phyloP scores from a whole-genome alignment of 92 coral and sea anemone genomes.

The Siderastrea radians region DNA sequence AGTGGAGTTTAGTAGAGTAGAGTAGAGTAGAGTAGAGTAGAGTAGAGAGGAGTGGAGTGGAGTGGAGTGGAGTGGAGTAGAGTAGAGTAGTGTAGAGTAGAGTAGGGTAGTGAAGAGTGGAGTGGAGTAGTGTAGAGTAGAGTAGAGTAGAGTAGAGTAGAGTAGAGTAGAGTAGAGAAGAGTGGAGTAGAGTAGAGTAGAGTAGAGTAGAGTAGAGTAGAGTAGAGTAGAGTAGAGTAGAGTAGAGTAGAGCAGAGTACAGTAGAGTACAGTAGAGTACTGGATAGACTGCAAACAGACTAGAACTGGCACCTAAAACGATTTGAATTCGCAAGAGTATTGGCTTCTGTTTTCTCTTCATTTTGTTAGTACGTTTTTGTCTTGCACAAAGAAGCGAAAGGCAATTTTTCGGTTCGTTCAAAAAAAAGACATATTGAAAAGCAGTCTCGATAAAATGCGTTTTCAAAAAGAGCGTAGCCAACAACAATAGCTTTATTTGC shows the following conservation, averaged over 20 bases:
- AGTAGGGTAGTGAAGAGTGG: neutral
- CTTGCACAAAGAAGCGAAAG: too few species aligned
- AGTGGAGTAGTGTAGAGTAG: neutral
- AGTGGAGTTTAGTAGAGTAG: neutral
- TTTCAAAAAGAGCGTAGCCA: too few species aligned
- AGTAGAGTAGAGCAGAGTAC: neutral
- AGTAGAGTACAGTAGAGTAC: neutral
- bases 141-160: neutral
- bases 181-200: neutral
- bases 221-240: neutral
- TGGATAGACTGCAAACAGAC: too few species aligned
- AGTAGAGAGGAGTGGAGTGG: neutral
- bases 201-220: neutral
- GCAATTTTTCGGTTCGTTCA: too few species aligned
- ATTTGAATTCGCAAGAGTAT: too few species aligned
- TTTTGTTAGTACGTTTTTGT: too few species aligned
- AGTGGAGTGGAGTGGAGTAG: neutral
- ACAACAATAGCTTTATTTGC: too few species aligned
- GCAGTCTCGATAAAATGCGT: too few species aligned
- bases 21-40: neutral
- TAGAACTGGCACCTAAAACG: too few species aligned
- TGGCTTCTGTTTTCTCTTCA: too few species aligned
- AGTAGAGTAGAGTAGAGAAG: neutral
- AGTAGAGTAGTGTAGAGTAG: neutral
- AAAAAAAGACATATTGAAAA: too few species aligned